phyloP scores from a whole-genome alignment of 1,140 invertebrate genomes.

The Drosophila arawakana region DNA sequence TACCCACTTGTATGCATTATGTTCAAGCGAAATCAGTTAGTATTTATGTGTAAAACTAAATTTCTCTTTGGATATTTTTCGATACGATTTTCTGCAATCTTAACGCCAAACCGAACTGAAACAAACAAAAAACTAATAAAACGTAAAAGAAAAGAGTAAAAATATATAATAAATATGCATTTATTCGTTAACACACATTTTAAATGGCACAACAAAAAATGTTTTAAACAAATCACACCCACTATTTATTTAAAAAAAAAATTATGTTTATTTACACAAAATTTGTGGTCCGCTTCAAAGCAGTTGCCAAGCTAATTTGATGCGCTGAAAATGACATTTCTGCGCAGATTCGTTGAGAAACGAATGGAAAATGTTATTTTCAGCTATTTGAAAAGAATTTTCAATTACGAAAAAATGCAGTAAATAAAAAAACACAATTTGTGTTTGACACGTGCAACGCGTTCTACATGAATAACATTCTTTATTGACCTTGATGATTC shows the following conservation, averaged over 20 bases:
- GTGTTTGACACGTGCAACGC: constrained; percentile 27
- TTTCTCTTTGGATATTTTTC: constrained; percentile 51
- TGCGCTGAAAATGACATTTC: neutral
- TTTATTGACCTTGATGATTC: constrained; percentile 64
- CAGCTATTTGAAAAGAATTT: neutral
- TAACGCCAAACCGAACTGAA: constrained; percentile 68
- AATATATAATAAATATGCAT: constrained; percentile 12
- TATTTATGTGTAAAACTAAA: neutral
- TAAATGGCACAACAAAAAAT: constrained; percentile 13
- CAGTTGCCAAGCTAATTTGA: neutral
- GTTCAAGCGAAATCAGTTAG: neutral
- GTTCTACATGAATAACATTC: constrained; percentile 45
- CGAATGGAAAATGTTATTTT: constrained; percentile 4
- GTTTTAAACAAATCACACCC: neutral
- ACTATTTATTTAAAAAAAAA: constrained; percentile 6
- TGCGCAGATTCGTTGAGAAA: neutral
- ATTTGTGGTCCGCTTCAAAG: neutral
- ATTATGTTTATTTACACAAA: neutral
- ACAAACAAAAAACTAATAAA: constrained; percentile 24
- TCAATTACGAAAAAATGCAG: neutral
- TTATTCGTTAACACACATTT: constrained; percentile 8
- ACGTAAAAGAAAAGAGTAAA: constrained; percentile 19
- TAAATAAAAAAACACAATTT: constrained; percentile 6
- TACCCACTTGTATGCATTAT: neutral
- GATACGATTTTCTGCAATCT: constrained; percentile 84